A percentile compares a stretch with the other conserved stretches of the same genome.
phyloP scores from a whole-genome alignment of 1,140 invertebrate species.

The Holotrichia oblita region DNA sequence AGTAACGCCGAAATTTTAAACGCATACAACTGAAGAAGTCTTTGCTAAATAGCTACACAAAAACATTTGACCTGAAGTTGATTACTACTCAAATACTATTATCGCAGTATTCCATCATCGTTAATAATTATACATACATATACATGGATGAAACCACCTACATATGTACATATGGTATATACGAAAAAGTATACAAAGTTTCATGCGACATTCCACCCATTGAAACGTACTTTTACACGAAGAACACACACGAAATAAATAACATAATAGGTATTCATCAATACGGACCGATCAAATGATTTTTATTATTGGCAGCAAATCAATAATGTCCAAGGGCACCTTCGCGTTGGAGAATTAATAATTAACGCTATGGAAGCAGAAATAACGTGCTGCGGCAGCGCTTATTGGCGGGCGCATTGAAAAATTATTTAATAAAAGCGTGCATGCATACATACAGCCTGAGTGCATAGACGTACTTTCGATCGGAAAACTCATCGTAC shows the following conservation, averaged over 20 bases:
- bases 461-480: neutral
- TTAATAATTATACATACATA: too few species aligned
- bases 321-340: constrained; percentile 7
- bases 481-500: neutral
- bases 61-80: too few species aligned
- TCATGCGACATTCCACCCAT: neutral
- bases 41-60: too few species aligned
- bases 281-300: constrained; percentile 7
- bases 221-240: neutral
- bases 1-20: too few species aligned
- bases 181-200: neutral
- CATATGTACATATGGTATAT: neutral
- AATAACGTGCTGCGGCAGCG: neutral
- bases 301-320: constrained; percentile 21
- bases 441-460: neutral
- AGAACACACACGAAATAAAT: neutral
- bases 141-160: too few species aligned
- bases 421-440: constrained; percentile 5
- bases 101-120: too few species aligned
- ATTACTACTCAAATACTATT: too few species aligned
- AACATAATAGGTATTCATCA: neutral
- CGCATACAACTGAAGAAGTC: too few species aligned
- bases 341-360: neutral
- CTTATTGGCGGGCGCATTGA: neutral
- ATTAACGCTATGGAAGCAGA: neutral